Evolutionary conservation across 2,888 invertebrate species (phyloP).

Genomic region (Rhogogaster chlorosoma): DNA sequence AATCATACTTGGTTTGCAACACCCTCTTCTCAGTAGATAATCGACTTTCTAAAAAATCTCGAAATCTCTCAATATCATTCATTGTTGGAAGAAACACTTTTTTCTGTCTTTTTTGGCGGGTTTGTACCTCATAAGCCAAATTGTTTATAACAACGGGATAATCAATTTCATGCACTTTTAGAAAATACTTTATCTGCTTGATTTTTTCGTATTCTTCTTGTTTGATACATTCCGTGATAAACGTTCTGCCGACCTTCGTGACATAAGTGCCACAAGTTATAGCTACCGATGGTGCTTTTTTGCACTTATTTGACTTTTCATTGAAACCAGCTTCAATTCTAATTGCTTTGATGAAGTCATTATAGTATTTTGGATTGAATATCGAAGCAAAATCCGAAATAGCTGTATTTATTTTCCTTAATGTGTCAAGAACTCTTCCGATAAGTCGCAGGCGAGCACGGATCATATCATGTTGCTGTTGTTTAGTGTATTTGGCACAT

Average conservation of each 20-base stretch:
- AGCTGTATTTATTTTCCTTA: constrained; percentile 47
- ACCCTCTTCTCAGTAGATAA: background rate
- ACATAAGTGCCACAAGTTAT: constrained; percentile 42
- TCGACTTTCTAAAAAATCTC: background rate
- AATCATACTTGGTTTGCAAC: background rate
- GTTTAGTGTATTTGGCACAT: constrained; percentile 52
- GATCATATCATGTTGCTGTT: constrained; percentile 54
- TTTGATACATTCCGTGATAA: constrained; percentile 53
- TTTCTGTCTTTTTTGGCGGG: constrained; percentile 45
- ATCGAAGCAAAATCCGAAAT: constrained; percentile 46
- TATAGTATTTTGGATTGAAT: constrained; percentile 49
- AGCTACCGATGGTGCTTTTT: constrained; percentile 52
- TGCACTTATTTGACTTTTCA: constrained; percentile 34
- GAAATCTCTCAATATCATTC: background rate
- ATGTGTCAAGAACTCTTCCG: constrained; percentile 51
- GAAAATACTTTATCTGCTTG: constrained; percentile 45
- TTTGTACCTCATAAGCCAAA: constrained; percentile 47
- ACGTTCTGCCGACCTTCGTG: constrained; percentile 52
- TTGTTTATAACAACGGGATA: constrained; percentile 53
- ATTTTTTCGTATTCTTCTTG: constrained; percentile 43
- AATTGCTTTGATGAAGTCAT: constrained; percentile 33
- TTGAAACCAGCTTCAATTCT: constrained; percentile 45
- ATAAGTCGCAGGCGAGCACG: constrained; percentile 52
- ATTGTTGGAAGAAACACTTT: constrained; percentile 45
- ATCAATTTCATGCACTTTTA: constrained; percentile 49